Conservation (phyloP, 2,113 vertebrate genomes). For the Machaerirhynchus nigripectus region DNA sequence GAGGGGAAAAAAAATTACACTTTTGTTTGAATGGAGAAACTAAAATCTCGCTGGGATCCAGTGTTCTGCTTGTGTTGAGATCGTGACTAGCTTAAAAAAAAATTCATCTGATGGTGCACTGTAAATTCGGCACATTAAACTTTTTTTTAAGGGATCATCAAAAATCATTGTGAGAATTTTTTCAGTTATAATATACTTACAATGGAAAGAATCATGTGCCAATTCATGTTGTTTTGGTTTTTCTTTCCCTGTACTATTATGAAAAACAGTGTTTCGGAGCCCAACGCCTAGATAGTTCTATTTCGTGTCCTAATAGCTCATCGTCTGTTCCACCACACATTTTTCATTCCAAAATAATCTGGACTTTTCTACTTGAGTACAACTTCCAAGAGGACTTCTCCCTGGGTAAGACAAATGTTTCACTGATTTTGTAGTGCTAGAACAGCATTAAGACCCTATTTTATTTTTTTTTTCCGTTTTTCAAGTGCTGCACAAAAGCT, state of each 20-base stretch:
- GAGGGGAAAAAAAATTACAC: background rate
- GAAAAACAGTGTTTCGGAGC: background rate
- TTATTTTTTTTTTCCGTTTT: background rate
- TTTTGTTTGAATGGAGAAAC: background rate
- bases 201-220: background rate
- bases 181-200: background rate
- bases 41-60: background rate
- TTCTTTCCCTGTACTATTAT: background rate
- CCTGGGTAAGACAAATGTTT: background rate
- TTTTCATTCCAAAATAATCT: background rate
- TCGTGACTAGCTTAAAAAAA: background rate
- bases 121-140: background rate
- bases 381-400: background rate
- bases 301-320: background rate
- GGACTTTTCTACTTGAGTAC: background rate
- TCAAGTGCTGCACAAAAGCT: background rate
- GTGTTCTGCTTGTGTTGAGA: background rate
- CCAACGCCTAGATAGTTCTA: fast-evolving
- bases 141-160: background rate
- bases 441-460: background rate
- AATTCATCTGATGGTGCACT: background rate
- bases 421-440: background rate
- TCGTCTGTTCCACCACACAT: background rate
- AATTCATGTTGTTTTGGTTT: background rate
- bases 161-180: background rate